A percentile compares a stretch with the other conserved stretches of the same genome.
Evolutionary conservation across 1,140 invertebrate species (phyloP).

Genomic region (Mactra quadrangularis): DNA sequence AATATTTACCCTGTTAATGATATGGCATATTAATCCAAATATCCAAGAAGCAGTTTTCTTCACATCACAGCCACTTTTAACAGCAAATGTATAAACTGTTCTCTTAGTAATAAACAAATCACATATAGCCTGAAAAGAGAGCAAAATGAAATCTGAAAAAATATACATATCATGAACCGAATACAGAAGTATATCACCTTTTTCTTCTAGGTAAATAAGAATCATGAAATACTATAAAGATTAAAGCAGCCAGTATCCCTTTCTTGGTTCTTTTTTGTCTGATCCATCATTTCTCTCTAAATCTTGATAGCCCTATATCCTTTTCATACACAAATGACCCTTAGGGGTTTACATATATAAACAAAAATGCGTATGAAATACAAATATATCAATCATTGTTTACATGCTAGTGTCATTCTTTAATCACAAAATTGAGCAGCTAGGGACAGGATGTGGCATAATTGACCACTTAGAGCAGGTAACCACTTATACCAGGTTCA

Average conservation of each 20-base stretch:
- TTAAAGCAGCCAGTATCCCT: neutral
- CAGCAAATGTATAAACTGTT: constrained; percentile 27
- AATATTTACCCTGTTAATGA: constrained; percentile 50
- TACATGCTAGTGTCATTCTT: too few relatives aligned
- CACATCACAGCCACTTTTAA: neutral
- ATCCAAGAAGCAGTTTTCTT: constrained; percentile 5
- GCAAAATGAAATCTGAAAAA: neutral
- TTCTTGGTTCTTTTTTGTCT: neutral
- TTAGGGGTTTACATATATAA: too few relatives aligned
- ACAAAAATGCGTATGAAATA: too few relatives aligned
- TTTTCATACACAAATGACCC: neutral
- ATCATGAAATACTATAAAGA: too few relatives aligned
- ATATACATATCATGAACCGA: neutral
- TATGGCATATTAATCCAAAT: constrained; percentile 34
- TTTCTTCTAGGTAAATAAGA: too few relatives aligned
- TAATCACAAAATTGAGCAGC: too few relatives aligned
- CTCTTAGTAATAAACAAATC: constrained; percentile 42
- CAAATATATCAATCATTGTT: too few relatives aligned
- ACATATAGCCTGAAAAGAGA: constrained; percentile 15
- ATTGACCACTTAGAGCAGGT: too few relatives aligned
- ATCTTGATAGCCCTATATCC: neutral
- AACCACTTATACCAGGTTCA: too few relatives aligned
- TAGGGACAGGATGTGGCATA: too few relatives aligned
- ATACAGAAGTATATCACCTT: neutral
- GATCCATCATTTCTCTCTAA: neutral